Percentiles rank a stretch among this genome's conserved stretches.
Evolutionary conservation across 2,113 vertebrate species (phyloP).

Genomic region (Lynx canadensis): DNA sequence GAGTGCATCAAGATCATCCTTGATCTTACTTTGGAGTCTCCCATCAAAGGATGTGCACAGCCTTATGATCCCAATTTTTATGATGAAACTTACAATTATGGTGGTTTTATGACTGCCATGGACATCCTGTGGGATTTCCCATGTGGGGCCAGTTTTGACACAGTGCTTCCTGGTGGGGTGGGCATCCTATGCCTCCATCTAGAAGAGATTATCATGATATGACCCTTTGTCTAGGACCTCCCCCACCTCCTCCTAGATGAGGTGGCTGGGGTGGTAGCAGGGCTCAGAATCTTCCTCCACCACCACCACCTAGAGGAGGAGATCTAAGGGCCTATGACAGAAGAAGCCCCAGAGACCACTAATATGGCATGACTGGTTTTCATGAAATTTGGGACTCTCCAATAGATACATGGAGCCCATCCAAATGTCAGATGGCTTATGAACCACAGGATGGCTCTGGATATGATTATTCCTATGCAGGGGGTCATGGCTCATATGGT

Average conservation of each 20-base stretch:
- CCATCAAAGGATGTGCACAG: conserved; percentile 97
- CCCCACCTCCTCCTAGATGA: conserved; percentile 92
- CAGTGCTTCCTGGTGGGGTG: conserved; percentile 94
- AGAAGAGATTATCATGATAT: conserved; percentile 98
- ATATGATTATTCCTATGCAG: conserved; percentile 92
- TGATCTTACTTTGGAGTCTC: conserved; percentile 97
- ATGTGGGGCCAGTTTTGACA: conserved; percentile 95
- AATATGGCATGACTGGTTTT: conserved; percentile 94
- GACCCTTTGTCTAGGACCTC: conserved; percentile 94
- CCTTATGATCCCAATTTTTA: conserved; percentile 99
- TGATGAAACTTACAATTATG: conserved; percentile 97
- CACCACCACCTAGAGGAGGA: conserved; percentile 95
- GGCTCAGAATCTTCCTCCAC: conserved; percentile 94
- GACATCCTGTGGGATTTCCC: conserved; percentile 94
- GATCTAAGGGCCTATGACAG: conserved; percentile 92
- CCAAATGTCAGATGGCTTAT: conserved; percentile 82
- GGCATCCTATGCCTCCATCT: conserved; percentile 93
- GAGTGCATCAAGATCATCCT: conserved; percentile 98
- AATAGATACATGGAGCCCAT: conserved; percentile 82
- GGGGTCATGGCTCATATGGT: conserved; percentile 94
- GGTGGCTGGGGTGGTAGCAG: conserved; percentile 92
- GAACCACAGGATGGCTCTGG: conserved; percentile 93
- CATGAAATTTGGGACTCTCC: conserved; percentile 81
- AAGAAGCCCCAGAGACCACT: conserved; percentile 96
- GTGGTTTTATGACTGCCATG: conserved; percentile 96